Conservation (phyloP, 2,797 vertebrate species). For the Chaetodon trifasciatus region DNA sequence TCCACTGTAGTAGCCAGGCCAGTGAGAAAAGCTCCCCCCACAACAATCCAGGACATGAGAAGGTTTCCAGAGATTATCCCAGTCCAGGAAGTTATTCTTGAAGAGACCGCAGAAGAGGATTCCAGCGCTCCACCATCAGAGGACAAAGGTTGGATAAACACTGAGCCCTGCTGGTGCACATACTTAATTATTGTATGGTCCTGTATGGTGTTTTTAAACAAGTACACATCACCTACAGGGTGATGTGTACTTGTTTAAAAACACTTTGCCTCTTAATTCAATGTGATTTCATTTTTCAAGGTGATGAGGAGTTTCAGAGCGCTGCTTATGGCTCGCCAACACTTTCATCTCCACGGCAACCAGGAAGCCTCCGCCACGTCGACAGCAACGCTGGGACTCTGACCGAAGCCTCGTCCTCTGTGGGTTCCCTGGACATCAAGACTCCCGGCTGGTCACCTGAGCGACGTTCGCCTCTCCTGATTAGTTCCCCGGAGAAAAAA, state of each 20-base stretch:
- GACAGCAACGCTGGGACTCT: slow-evolving; percentile 74
- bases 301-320: slow-evolving; percentile 82
- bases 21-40: slow-evolving; percentile 77
- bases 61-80: slow-evolving; percentile 78
- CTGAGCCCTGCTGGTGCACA: not conserved
- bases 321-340: slow-evolving; percentile 78
- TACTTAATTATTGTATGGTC: not conserved
- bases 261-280: not conserved
- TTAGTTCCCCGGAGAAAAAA: slow-evolving; percentile 77
- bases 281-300: slow-evolving; percentile 49
- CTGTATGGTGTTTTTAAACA: no score
- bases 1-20: slow-evolving; percentile 74
- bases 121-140: slow-evolving; percentile 72
- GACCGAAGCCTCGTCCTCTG: slow-evolving; percentile 74
- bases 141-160: slow-evolving; percentile 67
- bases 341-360: slow-evolving; percentile 70
- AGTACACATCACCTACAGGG: no score
- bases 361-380: slow-evolving; percentile 75
- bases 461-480: slow-evolving; percentile 73
- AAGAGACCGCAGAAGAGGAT: slow-evolving; percentile 74
- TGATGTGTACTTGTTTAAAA: not conserved
- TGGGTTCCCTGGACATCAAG: slow-evolving; percentile 77
- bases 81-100: slow-evolving; percentile 74
- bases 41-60: slow-evolving; percentile 71
- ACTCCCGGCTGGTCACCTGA: slow-evolving; percentile 76